Evolutionary conservation across 2,888 invertebrate genomes (phyloP).

Genomic region (Pristionchus arcanus): DNA sequence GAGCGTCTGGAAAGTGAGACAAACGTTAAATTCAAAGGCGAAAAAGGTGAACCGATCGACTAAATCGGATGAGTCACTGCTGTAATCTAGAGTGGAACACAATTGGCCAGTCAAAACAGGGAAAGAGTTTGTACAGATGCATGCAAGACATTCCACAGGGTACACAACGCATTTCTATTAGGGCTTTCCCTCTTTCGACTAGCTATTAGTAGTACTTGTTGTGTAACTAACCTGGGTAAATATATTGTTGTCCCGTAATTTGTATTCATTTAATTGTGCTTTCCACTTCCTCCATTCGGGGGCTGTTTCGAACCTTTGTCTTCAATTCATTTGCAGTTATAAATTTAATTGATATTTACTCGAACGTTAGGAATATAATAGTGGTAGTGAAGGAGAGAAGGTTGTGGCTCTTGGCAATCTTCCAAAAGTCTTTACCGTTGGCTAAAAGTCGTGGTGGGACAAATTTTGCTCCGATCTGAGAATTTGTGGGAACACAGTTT

Average conservation of each 20-base stretch:
- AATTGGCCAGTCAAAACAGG: neutral
- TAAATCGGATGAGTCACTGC: constrained; percentile 12
- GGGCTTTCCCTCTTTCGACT: too few species aligned
- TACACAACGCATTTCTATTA: neutral
- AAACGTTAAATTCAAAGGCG: neutral
- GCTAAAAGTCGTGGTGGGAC: neutral
- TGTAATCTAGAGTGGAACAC: neutral
- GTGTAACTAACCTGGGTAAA: neutral
- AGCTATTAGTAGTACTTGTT: neutral
- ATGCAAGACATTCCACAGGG: neutral
- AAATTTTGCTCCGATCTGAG: neutral
- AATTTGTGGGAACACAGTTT: too few species aligned
- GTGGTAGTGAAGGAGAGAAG: neutral
- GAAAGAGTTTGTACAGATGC: neutral
- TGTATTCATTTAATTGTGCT: neutral
- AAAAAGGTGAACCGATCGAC: constrained; percentile 25
- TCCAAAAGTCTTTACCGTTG: neutral
- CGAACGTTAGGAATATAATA: neutral
- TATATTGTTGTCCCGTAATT: neutral
- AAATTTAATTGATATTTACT: neutral
- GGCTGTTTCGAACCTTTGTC: neutral
- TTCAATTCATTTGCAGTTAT: neutral
- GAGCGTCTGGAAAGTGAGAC: neutral
- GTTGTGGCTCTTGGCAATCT: neutral
- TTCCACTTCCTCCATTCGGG: neutral